These are phyloP conservation scores for Drosophila sp. DNA, from an alignment of 1,140 invertebrate species.

Conservation along the genomic window DNA sequence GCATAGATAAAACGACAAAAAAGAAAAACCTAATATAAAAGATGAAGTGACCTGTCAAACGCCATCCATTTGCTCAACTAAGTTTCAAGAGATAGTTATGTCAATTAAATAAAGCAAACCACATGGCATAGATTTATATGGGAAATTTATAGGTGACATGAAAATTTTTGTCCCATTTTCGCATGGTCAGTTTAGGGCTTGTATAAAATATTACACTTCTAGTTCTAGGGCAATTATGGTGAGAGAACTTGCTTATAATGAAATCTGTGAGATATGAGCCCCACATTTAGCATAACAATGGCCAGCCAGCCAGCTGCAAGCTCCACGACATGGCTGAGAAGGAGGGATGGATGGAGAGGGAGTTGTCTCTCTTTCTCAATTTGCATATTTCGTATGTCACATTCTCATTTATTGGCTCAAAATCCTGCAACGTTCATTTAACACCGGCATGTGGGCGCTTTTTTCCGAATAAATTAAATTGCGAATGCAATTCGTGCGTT, in stretches of 20 bases:
- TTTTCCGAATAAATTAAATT: conserved; percentile 57
- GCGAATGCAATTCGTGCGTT: conserved; percentile 48
- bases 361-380: conserved; percentile 13
- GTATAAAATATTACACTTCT: not conserved
- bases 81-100: not conserved
- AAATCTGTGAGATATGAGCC: conserved; percentile 39
- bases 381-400: conserved; percentile 58
- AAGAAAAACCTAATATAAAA: not conserved
- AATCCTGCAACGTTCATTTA: conserved; percentile 52
- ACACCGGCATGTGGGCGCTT: conserved; percentile 30
- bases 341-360: not conserved
- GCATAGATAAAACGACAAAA: not conserved
- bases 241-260: conserved; percentile 44
- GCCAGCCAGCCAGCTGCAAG: not conserved
- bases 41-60: conserved; percentile 1
- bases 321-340: not conserved
- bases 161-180: not conserved
- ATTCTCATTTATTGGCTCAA: conserved; percentile 54
- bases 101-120: not conserved
- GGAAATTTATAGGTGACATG: not conserved
- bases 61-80: not conserved
- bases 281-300: conserved; percentile 54
- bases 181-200: not conserved
- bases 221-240: conserved; percentile 1
- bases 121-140: not conserved